Evolutionary conservation across 2,888 invertebrate genomes (phyloP).

Genomic region (Microctonus brassicae): DNA sequence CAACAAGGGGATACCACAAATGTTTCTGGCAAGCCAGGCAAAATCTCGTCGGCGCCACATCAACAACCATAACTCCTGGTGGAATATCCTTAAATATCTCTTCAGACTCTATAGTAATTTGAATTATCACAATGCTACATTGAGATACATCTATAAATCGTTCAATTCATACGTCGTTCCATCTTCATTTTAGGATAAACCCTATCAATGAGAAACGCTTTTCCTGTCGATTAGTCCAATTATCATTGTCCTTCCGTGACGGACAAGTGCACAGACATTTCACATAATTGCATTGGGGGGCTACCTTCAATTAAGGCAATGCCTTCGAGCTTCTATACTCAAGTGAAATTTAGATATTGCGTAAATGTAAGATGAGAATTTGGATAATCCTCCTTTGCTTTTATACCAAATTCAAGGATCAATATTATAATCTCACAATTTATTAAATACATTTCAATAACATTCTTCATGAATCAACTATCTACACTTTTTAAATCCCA

Average conservation of each 20-base stretch:
- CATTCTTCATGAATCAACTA: too few relatives aligned
- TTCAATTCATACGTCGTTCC: slow-evolving; percentile 6
- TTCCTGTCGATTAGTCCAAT: neutral
- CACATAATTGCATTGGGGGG: neutral
- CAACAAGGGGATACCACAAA: slow-evolving; percentile 13
- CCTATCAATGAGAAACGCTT: slow-evolving; percentile 5
- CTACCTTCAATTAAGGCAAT: neutral
- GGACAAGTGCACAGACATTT: neutral
- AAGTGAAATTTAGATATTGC: neutral
- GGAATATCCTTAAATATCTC: slow-evolving; percentile 19
- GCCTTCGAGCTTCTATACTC: neutral
- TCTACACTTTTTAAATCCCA: too few relatives aligned
- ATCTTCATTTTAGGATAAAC: neutral
- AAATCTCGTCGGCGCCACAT: neutral
- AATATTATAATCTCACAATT: too few relatives aligned
- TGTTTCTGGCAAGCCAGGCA: slow-evolving; percentile 11
- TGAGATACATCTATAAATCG: slow-evolving; percentile 5
- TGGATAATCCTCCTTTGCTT: too few relatives aligned
- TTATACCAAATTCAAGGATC: too few relatives aligned
- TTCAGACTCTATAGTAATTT: neutral
- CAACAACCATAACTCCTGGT: neutral
- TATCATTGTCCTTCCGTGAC: neutral
- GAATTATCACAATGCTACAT: neutral
- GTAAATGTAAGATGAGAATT: too few relatives aligned
- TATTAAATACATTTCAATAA: too few relatives aligned